Conservation (phyloP, 2,888 invertebrate genomes). For the Cactoblastis cactorum region DNA sequence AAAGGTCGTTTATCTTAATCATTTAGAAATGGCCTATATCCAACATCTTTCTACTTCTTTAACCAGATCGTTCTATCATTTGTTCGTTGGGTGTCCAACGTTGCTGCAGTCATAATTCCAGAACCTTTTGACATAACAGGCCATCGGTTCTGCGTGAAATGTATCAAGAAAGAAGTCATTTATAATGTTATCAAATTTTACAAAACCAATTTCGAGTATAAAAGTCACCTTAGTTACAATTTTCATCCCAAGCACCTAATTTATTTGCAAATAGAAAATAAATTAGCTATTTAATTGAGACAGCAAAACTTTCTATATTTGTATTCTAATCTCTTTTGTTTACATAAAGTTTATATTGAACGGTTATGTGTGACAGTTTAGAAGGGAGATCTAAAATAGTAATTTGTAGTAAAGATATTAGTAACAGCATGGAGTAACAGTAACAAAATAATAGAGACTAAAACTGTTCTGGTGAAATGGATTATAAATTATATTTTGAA, state of each 20-base stretch:
- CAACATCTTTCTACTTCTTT: too few relatives aligned
- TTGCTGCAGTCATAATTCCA: too few relatives aligned
- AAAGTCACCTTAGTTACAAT: constrained; percentile 21
- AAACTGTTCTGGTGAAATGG: not conserved
- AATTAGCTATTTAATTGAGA: constrained; percentile 13
- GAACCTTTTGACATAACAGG: too few relatives aligned
- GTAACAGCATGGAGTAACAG: too few relatives aligned
- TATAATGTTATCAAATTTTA: too few relatives aligned
- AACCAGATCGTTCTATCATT: too few relatives aligned
- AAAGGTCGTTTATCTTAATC: too few relatives aligned
- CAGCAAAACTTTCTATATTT: constrained; percentile 3
- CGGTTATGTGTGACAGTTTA: constrained; percentile 19
- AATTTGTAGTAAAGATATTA: constrained; percentile 16
- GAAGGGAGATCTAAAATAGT: constrained; percentile 19
- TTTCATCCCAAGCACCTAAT: constrained; percentile 15
- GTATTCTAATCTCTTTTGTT: constrained; percentile 12
- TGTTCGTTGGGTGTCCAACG: too few relatives aligned
- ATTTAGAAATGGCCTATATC: too few relatives aligned
- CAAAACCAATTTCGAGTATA: too few relatives aligned
- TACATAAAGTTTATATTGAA: constrained; percentile 22
- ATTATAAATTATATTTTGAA: not conserved
- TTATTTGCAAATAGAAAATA: constrained; percentile 5
- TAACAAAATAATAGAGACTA: constrained; percentile 12
- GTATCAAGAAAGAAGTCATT: too few relatives aligned
- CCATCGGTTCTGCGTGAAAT: too few relatives aligned